Evolutionary conservation across 2,113 vertebrate genomes (phyloP).

Genomic region (Clinocottus analis): DNA sequence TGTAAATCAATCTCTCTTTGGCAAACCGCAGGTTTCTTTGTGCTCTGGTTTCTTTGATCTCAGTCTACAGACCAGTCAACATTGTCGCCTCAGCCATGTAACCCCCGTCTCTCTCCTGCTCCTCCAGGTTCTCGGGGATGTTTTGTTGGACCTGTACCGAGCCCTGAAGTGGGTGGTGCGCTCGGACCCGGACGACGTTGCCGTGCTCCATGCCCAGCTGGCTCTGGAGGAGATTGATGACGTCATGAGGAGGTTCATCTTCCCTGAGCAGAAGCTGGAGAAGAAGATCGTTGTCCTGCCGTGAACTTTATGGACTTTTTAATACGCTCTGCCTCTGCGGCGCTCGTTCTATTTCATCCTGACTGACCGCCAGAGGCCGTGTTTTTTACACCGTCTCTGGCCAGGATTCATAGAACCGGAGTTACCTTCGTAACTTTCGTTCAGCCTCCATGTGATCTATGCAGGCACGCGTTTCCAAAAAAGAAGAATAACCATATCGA

Average conservation of each 20-base stretch:
- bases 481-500: not conserved
- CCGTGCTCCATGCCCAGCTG: slow-evolving; percentile 90
- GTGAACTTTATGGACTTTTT: slow-evolving; percentile 50
- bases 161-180: slow-evolving; percentile 89
- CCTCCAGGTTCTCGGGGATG: slow-evolving; percentile 83
- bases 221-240: slow-evolving; percentile 91
- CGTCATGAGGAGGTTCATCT: slow-evolving; percentile 86
- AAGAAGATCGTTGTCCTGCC: slow-evolving; percentile 95
- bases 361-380: no score
- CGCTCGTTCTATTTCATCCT: no score
- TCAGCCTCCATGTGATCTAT: no score
- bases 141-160: slow-evolving; percentile 91
- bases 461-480: not conserved
- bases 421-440: no score
- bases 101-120: not conserved
- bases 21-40: not conserved
- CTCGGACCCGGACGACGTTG: slow-evolving; percentile 82
- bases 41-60: no score
- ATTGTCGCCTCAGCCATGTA: not conserved
- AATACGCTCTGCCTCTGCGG: no score
- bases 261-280: slow-evolving; percentile 89
- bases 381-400: no score
- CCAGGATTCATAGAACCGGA: no score
- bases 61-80: not conserved
- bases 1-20: not conserved